Evolutionary conservation across 2,113 vertebrate species (phyloP), one percentile per base, ranked within the genome.

Genomic region (Epinephelus cyanopodus): DNA sequence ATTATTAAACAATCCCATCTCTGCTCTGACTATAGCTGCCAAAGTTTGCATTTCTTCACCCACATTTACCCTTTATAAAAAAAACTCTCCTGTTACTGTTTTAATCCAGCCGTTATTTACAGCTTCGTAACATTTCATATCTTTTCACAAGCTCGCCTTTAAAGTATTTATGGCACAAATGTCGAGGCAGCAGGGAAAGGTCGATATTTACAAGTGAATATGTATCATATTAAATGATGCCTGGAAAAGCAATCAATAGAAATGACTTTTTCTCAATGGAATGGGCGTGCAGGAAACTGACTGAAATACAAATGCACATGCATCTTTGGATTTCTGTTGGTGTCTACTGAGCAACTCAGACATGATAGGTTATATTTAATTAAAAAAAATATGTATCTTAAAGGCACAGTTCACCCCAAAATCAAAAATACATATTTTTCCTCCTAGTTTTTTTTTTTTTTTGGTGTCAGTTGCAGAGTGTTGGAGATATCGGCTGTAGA

Each of bases 171-270:
- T 82, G 81, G 83, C 72, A 71, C 72, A 64, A 79, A 87, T 53
- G 84, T 69, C 29, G 15, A 42, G 21, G 77, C 80, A 74, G 74
- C 80, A 66, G 86, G 77, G 81, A 76, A 82, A 82, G 79, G 86
- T 93, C 89, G 70, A 92, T 91, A 89, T 91, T 88, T 87, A 85
- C 88, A 88, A 92, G 88, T 91, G 85, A 90, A 82, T 87, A 62
- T 82, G 89, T 90, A 92, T 93, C 88, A 77, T 89, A 90, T 91
- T 84, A 91, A 90, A 89, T 91, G 74, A 87, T 92, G 89, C 91
- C 92, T 91, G 90, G 91, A 91, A 93, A 77, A 78, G 78, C 75
- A 81, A 93, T 92, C 92, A 89, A 93, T 93, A 93, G 73, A 79
- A 91, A 91, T 79, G 85, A 75, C 83, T 90, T 76, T 75, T 87